Evolutionary conservation across 2,888 invertebrate genomes (phyloP), one percentile per base, ranked within the genome.

Genomic region (Drosophila percnosoma): DNA sequence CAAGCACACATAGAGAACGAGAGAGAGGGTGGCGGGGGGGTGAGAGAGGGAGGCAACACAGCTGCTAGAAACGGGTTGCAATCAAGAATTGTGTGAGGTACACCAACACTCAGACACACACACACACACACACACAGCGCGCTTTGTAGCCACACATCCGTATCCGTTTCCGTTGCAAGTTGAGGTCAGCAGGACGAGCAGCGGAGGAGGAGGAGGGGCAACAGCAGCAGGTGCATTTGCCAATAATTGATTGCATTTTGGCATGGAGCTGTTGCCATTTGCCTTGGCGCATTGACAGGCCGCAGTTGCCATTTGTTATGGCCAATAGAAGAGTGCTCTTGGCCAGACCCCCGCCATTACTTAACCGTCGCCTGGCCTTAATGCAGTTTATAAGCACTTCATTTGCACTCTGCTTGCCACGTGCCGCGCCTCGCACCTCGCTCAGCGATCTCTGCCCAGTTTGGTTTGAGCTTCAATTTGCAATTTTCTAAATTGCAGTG

Each of bases 231-330:
- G 42, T 57, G 57, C 83, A 83, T 80, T 85, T 85, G 67, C 79
- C 87, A 83, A 80, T 85, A 87, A 82, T 85, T 85, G 83, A 86
- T 86, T 87, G 80, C 85, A 80, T 81, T 87, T 83, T 75, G 79
- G 69, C 85, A 83, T 86, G 84, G 66, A 89, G 86, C 83, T 78
- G 82, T 74, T 72, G 68, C 73, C 81, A 73, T 42, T 65, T 59
- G 34, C 51, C 11, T 24, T 38, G 29, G 27, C 38, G 68, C 52
- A 68, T 62, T 59, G 68, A 38, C 73, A 62, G 38, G 59, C 73
- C 62, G 59, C 73, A 70, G 66, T 55, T 72, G 74, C 67, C 81
- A 84, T 82, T 87, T 82, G 69, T 84, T 83, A 70, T 81, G 73
- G 68, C 29, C 42, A 45, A 66, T 59, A 74, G 63, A 61, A 55